A percentile compares a stretch with the other conserved stretches of the same genome.
phyloP scores from a whole-genome alignment of 2,888 invertebrate genomes.

The Oxystoma pomonae region DNA sequence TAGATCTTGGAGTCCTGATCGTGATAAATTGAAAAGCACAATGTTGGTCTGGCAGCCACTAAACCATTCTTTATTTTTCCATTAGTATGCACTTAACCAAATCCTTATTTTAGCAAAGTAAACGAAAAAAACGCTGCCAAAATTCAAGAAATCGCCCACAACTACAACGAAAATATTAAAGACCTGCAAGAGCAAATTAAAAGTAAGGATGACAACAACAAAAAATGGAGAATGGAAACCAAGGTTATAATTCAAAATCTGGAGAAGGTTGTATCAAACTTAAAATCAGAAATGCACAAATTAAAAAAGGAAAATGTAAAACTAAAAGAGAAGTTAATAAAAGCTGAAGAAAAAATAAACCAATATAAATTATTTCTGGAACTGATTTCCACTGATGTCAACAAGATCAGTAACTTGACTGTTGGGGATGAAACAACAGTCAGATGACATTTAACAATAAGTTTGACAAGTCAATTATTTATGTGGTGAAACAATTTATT shows the following conservation, averaged over 20 bases:
- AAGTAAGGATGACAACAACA: constrained; percentile 57
- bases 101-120: constrained; percentile 29
- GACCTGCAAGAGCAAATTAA: constrained; percentile 57
- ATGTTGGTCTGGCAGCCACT: no score
- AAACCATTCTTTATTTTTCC: no score
- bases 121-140: constrained; percentile 25
- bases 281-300: constrained; percentile 54
- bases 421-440: constrained; percentile 4
- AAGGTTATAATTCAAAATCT: constrained; percentile 59
- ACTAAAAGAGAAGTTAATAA: constrained; percentile 44
- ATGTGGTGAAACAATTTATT: no score
- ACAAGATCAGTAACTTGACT: constrained; percentile 26
- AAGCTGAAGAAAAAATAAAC: constrained; percentile 33
- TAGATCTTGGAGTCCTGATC: no score
- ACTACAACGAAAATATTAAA: constrained; percentile 41
- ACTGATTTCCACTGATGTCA: constrained; percentile 30
- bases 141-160: constrained; percentile 29
- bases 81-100: no score
- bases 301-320: constrained; percentile 47
- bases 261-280: constrained; percentile 54
- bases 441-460: background rate
- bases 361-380: constrained; percentile 33
- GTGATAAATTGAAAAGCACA: no score
- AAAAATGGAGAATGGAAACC: constrained; percentile 62
- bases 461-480: no score